phyloP scores from a whole-genome alignment of 2,797 vertebrate genomes.

The Thripadectes ignobilis region DNA sequence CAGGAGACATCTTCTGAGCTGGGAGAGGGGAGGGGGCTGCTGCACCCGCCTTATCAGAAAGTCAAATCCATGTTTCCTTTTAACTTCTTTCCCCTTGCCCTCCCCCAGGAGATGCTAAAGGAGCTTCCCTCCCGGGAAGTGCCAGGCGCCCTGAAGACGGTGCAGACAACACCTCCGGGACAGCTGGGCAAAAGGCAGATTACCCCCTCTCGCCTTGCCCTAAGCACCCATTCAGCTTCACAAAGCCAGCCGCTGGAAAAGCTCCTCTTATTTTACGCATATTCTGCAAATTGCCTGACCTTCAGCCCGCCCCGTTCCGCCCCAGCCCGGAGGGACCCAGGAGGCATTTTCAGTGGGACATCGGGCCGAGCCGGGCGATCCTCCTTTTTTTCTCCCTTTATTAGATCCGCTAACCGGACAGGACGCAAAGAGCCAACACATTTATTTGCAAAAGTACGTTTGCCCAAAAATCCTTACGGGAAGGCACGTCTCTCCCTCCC shows the following conservation, averaged over 20 bases:
- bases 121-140: background rate
- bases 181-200: conserved; percentile 39
- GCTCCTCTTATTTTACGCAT: background rate
- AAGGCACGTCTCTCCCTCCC: background rate
- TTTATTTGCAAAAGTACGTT: background rate
- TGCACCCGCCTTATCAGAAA: conserved; percentile 64
- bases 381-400: background rate
- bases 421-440: background rate
- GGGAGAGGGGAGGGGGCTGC: conserved; percentile 43
- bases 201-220: background rate
- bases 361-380: background rate
- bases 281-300: conserved; percentile 37
- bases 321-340: background rate
- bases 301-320: conserved; percentile 21
- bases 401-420: background rate
- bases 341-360: background rate
- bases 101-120: conserved; percentile 16
- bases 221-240: conserved; percentile 45
- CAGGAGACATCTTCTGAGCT: conserved; percentile 36
- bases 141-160: conserved; percentile 27
- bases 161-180: conserved; percentile 45
- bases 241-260: conserved; percentile 43
- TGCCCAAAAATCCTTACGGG: background rate
- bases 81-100: conserved; percentile 3
- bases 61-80: conserved; percentile 52